Conservation (phyloP, 2,888 invertebrate species). For the Brachylomia viminalis region DNA sequence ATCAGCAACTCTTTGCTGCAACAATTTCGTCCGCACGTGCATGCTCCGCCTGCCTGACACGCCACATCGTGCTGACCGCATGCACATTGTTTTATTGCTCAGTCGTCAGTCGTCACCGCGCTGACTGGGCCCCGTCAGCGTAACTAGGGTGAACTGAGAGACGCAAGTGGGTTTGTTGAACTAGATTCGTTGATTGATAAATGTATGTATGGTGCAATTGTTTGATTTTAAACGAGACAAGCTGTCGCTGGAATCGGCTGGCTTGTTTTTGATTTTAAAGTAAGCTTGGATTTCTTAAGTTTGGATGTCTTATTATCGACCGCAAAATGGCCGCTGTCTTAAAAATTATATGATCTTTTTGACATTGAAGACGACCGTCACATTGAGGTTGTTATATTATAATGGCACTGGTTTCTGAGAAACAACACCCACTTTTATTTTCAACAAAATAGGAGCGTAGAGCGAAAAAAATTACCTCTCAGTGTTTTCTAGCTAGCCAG, state of each 20-base stretch:
- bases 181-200: conserved; percentile 15
- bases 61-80: conserved; percentile 40
- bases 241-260: background rate
- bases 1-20: background rate
- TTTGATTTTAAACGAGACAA: background rate
- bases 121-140: conserved; percentile 36
- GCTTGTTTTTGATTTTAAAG: background rate
- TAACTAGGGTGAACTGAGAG: conserved; percentile 45
- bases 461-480: no score
- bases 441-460: no score
- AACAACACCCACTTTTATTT: no score
- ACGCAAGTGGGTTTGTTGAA: conserved; percentile 9
- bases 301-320: no score
- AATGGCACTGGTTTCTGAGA: no score
- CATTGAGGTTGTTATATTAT: no score
- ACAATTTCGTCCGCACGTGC: conserved; percentile 20
- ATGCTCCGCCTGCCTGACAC: conserved; percentile 13
- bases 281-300: no score
- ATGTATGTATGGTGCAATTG: conserved; percentile 4
- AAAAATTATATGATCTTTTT: no score
- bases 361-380: no score
- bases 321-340: no score
- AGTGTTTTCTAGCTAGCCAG: no score
- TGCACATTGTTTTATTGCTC: conserved; percentile 56
- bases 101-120: conserved; percentile 16